Evolutionary conservation across 2,888 invertebrate genomes (phyloP), one percentile per base, ranked within the genome.

Genomic region (Eupsilia transversa): DNA sequence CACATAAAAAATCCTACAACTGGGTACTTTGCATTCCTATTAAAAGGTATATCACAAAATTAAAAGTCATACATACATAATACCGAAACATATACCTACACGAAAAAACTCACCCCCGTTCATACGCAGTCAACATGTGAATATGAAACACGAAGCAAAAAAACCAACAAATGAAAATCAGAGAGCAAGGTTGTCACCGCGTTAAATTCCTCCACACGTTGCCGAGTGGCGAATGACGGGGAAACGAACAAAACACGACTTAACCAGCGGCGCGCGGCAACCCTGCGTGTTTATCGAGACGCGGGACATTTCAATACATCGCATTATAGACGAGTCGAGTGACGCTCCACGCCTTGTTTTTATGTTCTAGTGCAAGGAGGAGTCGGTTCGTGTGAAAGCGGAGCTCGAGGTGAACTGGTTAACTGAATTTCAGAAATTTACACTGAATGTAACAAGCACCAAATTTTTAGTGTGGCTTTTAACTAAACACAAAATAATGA

Each of bases 281-380:
- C 85, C 85, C 87, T 82, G 67, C 52, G 17, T 63, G 76, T 65
- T 85, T 79, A 79, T 74, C 54, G 75, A 70, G 68, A 57, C 59
- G 73, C 75, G 74, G 61, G 73, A 74, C 80, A 83, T 85, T 87
- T 80, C 86, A 85, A 87, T 86, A 83, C 78, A 75, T 74, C 76
- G 74, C 83, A 74, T 80, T 78, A n/a, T n/a, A 82, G 77, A 80
- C 74, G 49, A 65, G 72, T 71, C 74, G 79, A 54, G 82, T 64
- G 79, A 73, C 41, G 61, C 72, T 68, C 74, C 60, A 73, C 57
- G 73, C 74, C 72, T 76, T 83, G 74, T 85, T 80, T 85, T 80
- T 85, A 79, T 73, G 65, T 79, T 68, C 64, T 66, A 20, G 67
- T 82, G 76, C 71, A 74, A 70, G 61, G 41, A 54, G 17, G 63